Conservation (phyloP, 2,113 vertebrate genomes). For the Ptyas mucosa region DNA sequence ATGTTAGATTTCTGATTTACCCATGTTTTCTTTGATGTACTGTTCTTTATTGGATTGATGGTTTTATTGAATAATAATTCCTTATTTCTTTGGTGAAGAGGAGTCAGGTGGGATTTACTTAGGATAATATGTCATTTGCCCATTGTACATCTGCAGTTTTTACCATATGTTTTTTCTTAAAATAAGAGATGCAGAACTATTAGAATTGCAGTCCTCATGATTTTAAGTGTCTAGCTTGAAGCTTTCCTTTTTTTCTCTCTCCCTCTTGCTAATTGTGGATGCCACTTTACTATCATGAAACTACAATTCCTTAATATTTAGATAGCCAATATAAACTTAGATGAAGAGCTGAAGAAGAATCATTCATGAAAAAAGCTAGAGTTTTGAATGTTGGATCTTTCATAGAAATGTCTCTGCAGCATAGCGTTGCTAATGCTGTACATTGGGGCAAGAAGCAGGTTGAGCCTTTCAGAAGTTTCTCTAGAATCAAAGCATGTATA, state of each 20-base stretch:
- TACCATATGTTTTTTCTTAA: neutral
- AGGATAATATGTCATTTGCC: neutral
- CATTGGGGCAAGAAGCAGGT: neutral
- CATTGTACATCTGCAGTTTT: neutral
- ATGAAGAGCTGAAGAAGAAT: neutral
- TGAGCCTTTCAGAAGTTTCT: neutral
- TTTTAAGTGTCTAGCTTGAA: neutral
- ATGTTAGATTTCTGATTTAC: neutral
- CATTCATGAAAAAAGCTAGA: neutral
- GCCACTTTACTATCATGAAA: neutral
- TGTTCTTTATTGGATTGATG: neutral
- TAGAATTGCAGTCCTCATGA: neutral
- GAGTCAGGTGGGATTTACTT: neutral
- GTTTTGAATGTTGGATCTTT: neutral
- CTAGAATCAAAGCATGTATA: neutral
- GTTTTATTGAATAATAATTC: too few species aligned
- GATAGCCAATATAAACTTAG: neutral
- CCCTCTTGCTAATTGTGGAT: neutral
- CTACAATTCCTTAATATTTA: neutral
- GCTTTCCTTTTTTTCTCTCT: neutral
- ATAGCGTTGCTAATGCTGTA: neutral
- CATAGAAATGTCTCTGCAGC: neutral
- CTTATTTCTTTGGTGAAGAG: neutral
- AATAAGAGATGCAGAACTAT: neutral
- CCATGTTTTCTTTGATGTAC: neutral